Evolutionary conservation across 2,797 vertebrate genomes (phyloP).

Genomic region (Lepilemur ruficaudatus): DNA sequence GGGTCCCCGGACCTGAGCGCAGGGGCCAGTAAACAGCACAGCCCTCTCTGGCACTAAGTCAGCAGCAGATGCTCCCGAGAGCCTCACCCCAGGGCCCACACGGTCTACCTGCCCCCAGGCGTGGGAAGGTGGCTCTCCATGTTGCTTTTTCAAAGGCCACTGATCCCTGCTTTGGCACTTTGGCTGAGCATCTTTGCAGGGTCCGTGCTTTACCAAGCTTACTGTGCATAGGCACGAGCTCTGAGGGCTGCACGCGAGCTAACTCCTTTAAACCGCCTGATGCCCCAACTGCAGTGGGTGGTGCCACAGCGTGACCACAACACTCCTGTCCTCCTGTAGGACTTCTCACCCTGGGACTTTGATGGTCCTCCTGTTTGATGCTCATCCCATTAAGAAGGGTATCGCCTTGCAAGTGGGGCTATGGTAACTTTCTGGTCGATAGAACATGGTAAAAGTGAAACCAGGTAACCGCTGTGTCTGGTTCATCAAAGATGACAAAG

Average conservation of each 20-base stretch:
- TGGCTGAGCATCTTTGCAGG: not conserved
- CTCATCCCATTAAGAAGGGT: not conserved
- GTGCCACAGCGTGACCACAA: not conserved
- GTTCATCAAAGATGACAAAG: not conserved
- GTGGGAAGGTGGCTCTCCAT: not conserved
- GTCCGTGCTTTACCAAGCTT: too few species aligned
- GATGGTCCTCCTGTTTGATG: fast-evolving
- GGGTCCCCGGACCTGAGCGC: not conserved
- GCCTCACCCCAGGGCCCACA: not conserved
- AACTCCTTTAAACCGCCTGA: not conserved
- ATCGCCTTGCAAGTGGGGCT: not conserved
- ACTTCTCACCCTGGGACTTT: not conserved
- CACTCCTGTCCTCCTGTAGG: not conserved
- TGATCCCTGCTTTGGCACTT: not conserved
- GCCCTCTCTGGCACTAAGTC: not conserved
- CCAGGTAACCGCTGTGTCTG: not conserved
- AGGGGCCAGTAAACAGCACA: not conserved
- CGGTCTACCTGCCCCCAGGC: fast-evolving
- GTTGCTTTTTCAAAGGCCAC: not conserved
- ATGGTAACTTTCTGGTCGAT: not conserved
- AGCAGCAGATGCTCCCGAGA: not conserved
- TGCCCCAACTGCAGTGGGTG: too few species aligned
- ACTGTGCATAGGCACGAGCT: not conserved
- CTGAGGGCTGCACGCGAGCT: not conserved
- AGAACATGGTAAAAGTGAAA: not conserved